Evolutionary conservation across 2,113 vertebrate genomes (phyloP).

Genomic region (Corapipo altera): DNA sequence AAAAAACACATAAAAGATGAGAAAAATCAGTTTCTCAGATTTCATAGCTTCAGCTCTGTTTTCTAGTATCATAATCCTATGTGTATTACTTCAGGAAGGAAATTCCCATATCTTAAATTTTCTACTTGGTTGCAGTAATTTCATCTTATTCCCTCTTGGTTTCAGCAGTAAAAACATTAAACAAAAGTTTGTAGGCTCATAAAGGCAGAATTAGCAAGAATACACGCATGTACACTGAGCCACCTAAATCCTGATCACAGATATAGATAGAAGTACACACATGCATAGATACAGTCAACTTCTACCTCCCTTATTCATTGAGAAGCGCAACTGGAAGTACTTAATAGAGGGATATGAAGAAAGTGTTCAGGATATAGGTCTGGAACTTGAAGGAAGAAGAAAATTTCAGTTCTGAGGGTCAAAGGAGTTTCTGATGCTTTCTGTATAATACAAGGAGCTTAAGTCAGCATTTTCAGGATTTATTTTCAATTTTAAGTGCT

Average conservation of each 20-base stretch:
- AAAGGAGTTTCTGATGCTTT: slow-evolving; percentile 10
- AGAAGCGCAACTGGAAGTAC: slow-evolving; percentile 7
- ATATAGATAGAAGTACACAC: background rate
- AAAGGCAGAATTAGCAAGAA: background rate
- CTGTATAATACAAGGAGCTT: background rate
- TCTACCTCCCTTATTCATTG: background rate
- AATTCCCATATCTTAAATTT: background rate
- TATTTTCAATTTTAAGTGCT: background rate
- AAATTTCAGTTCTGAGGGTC: slow-evolving; percentile 12
- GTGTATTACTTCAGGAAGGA: background rate
- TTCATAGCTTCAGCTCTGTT: slow-evolving; percentile 28
- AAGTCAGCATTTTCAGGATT: background rate
- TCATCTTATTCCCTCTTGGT: background rate
- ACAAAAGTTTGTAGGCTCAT: background rate
- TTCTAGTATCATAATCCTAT: background rate
- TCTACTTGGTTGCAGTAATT: background rate
- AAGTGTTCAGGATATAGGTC: background rate
- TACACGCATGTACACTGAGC: background rate
- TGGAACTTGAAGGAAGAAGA: background rate
- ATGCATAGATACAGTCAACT: background rate
- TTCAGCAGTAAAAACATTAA: background rate
- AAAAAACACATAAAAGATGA: background rate
- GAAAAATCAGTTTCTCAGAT: background rate
- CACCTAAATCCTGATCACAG: background rate
- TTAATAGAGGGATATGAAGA: slow-evolving; percentile 11